These are phyloP conservation scores for Danaus melanippus DNA, from an alignment of 1,140 invertebrate species.

Conservation along the genomic window DNA sequence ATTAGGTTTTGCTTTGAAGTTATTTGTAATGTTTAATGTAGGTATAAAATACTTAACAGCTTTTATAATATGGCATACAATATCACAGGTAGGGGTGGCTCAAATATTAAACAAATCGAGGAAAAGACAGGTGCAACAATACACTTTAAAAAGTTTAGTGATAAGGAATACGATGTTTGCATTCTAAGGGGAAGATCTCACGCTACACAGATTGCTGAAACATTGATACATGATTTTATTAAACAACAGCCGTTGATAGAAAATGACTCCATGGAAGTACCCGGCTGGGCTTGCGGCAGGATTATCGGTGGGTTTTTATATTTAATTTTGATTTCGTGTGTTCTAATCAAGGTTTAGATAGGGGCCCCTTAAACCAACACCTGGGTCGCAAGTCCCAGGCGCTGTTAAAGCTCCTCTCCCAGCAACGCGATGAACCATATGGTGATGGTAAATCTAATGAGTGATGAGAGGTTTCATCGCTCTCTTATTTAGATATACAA, in stretches of 20 bases:
- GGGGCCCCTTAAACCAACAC: no score
- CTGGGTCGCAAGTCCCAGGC: no score
- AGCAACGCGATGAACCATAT: no score
- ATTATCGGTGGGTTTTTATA: constrained; percentile 77
- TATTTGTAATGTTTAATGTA: no score
- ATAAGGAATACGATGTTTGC: constrained; percentile 74
- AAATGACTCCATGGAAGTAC: constrained; percentile 77
- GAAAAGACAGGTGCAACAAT: constrained; percentile 79
- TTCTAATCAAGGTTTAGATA: no score
- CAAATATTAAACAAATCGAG: constrained; percentile 80
- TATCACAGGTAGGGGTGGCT: constrained; percentile 76
- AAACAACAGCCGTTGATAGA: constrained; percentile 77
- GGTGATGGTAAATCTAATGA: no score
- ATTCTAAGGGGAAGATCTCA: constrained; percentile 77
- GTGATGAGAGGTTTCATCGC: no score
- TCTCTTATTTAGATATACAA: no score
- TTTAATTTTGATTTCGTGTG: neutral
- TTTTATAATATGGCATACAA: no score
- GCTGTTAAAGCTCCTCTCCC: no score
- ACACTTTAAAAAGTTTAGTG: constrained; percentile 73
- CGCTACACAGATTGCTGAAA: constrained; percentile 77
- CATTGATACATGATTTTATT: constrained; percentile 80
- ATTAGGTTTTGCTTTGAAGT: no score
- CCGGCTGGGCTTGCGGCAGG: constrained; percentile 75
- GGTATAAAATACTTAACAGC: no score